Evolutionary conservation across 2,797 vertebrate genomes (phyloP).

Genomic region (Gymnoscopelus braueri): DNA sequence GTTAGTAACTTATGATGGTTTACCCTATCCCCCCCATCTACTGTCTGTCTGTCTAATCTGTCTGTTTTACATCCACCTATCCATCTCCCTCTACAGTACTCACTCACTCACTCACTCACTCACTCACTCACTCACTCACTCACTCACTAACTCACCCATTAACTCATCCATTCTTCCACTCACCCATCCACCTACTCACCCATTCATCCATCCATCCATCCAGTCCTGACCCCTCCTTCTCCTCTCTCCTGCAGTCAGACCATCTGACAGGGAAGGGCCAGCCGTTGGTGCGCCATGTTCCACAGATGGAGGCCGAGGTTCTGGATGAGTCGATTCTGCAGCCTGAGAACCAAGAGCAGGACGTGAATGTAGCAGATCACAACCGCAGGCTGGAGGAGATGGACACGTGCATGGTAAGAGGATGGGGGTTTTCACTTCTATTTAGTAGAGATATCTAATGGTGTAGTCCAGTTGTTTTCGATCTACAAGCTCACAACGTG

Average conservation of each 20-base stretch:
- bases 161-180: background rate
- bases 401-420: conserved; percentile 87
- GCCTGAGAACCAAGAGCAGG: conserved; percentile 58
- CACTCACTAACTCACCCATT: too few relatives aligned
- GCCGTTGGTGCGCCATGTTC: conserved; percentile 81
- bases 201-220: background rate
- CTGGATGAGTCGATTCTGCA: conserved; percentile 84
- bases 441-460: background rate
- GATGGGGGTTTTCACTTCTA: too few relatives aligned
- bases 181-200: background rate
- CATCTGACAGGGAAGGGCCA: conserved; percentile 87
- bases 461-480: too few relatives aligned
- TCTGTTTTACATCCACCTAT: conserved; percentile 14
- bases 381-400: conserved; percentile 83
- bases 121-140: background rate
- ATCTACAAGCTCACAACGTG: too few relatives aligned
- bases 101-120: background rate
- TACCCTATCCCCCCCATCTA: background rate
- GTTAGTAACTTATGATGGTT: conserved; percentile 70
- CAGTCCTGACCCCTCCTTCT: background rate
- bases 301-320: conserved; percentile 81
- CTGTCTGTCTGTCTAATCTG: background rate
- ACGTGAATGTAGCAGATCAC: conserved; percentile 71
- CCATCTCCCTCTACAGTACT: background rate
- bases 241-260: conserved; percentile 79